Evolutionary conservation across 2,888 invertebrate genomes (phyloP), one percentile per base, ranked within the genome.

Genomic region (Chrysolina americana): DNA sequence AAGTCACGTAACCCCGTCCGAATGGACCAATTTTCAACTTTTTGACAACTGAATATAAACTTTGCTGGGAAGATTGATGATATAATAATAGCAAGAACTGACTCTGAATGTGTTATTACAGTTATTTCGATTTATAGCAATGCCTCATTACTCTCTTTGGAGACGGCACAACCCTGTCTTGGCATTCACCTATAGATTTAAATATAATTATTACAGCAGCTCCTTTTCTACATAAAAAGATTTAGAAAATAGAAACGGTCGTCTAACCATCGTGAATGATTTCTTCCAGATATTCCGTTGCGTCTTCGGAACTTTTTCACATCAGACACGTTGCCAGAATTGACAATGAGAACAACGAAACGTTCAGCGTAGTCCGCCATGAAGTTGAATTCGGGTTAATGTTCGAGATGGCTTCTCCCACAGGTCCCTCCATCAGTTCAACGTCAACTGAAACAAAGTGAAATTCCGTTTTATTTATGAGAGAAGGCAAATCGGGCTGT

Each of bases 381-480:
- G 75, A 70, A 17, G 75, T 75, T 21, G 75, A 71, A 63, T 72
- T 75, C 9, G 72, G 72, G 50, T 74, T 71, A 53, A 71, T 65
- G 66, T 76, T 73, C 11, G 76, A 76, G 47, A 76, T 66, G 41
- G 74, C 74, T 41, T 74, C 75, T 63, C 75, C 83, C 11, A 83
- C 83, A 6, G 84, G 83, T 62, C 80, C 83, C 71, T 84, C 84
- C n/a, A 82, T 83, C 78, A 83, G 76, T 65, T 81, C 81, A 59
- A 84, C 82, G 69, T 82, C 83, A 73, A 84, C 84, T 84, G 77
- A 41, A 84, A 83, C 10, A 77, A 64, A 65, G 68, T 63, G 44
- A 68, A 66, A 65, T 44, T 36, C 41, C 28, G 9, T 23, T n/a
- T 41, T 28, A 53, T 53, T 28, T 41, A 28, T 8, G 28, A 17